Conservation (phyloP, 2,888 invertebrate species). For the Hirudinaria manillensis region DNA sequence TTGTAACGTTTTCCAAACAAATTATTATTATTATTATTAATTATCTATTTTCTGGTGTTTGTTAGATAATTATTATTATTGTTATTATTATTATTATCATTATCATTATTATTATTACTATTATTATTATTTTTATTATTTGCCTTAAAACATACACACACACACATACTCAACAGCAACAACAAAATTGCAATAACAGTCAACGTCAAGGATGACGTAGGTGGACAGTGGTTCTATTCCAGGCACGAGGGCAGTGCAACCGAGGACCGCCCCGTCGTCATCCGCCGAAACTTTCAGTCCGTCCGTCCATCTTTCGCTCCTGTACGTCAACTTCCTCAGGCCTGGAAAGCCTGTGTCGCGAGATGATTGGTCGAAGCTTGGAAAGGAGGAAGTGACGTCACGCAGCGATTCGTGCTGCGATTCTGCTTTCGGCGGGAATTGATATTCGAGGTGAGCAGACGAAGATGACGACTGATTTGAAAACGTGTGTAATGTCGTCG, state of each 20-base stretch:
- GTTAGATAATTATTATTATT: too few relatives aligned
- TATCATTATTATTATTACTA: too few relatives aligned
- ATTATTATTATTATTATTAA: too few relatives aligned
- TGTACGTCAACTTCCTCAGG: conserved; percentile 22
- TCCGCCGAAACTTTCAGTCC: background rate
- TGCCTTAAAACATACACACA: too few relatives aligned
- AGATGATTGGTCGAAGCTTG: background rate
- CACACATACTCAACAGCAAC: too few relatives aligned
- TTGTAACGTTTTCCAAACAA: too few relatives aligned
- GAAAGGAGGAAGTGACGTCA: conserved; percentile 24
- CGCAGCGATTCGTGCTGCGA: background rate
- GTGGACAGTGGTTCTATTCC: conserved; percentile 6
- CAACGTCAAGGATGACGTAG: conserved; percentile 15
- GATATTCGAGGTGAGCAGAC: background rate
- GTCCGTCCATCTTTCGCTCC: conserved; percentile 26
- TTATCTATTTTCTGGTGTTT: too few relatives aligned
- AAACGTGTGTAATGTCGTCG: background rate
- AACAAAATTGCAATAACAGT: conserved; percentile 15
- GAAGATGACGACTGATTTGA: too few relatives aligned
- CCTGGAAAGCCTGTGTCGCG: conserved; percentile 4
- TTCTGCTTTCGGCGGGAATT: background rate
- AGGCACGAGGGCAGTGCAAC: conserved; percentile 14
- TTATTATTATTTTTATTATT: too few relatives aligned
- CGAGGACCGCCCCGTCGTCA: conserved; percentile 19
- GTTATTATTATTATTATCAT: too few relatives aligned